These are phyloP conservation scores for Sitophilus oryzae DNA, from an alignment of 1,140 invertebrate species.

Conservation along the genomic window DNA sequence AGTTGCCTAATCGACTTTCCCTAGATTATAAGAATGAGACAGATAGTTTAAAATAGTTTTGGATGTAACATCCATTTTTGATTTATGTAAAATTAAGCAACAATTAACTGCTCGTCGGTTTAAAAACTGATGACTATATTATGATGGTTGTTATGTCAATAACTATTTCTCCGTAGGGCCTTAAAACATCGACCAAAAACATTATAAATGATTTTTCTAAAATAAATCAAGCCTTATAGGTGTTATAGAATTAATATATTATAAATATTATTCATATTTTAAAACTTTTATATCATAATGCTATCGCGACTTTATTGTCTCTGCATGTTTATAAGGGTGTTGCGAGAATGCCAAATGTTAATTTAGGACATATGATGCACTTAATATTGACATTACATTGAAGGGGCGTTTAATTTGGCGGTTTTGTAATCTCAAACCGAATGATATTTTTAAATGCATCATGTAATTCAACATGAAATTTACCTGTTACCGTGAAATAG, in stretches of 20 bases:
- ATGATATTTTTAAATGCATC: constrained; percentile 2
- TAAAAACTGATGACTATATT: constrained; percentile 2
- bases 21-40: constrained; percentile 1
- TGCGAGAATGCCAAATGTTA: background rate
- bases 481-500: background rate
- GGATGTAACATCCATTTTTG: background rate
- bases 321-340: background rate
- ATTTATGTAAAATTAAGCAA: constrained; percentile 3
- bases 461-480: constrained; percentile 2
- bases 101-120: background rate
- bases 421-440: background rate
- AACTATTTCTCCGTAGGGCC: constrained; percentile 11
- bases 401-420: background rate
- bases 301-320: constrained; percentile 2
- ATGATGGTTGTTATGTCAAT: constrained; percentile 1
- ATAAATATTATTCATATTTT: constrained; percentile 12
- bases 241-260: constrained; percentile 14
- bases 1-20: constrained; percentile 6
- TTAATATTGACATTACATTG: background rate
- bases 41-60: background rate
- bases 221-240: constrained; percentile 16
- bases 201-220: constrained; percentile 12
- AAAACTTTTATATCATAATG: constrained; percentile 13
- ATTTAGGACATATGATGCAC: background rate
- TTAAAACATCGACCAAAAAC: constrained; percentile 18